Conservation (phyloP, 2,797 vertebrate species). For the Dryobates pubescens region DNA sequence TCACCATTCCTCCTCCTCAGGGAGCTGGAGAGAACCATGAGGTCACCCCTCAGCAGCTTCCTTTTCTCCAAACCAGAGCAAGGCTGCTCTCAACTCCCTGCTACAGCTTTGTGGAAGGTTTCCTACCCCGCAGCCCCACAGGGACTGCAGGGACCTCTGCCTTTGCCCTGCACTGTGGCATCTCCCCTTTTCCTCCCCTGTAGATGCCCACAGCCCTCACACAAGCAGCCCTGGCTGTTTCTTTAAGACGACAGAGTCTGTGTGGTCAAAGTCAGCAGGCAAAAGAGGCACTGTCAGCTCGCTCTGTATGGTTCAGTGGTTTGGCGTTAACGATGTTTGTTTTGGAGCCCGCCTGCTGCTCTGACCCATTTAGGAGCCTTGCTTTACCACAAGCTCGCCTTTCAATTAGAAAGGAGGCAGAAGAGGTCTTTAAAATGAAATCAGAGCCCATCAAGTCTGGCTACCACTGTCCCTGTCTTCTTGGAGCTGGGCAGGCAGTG, state of each 20-base stretch:
- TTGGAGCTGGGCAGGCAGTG: not conserved
- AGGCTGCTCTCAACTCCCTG: not conserved
- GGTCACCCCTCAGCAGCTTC: not conserved
- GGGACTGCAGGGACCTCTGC: not conserved
- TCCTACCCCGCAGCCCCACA: not conserved
- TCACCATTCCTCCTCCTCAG: not conserved
- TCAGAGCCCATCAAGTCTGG: not conserved
- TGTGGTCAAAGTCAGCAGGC: slow-evolving; percentile 53
- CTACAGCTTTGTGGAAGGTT: not conserved
- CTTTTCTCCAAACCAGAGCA: not conserved
- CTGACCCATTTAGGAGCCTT: slow-evolving; percentile 70
- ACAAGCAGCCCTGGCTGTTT: not conserved
- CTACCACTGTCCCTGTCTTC: not conserved
- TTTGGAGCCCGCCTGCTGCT: slow-evolving; percentile 52
- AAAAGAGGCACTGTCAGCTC: slow-evolving; percentile 51
- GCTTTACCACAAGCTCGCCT: not conserved
- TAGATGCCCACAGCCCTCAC: not conserved
- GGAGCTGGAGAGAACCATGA: not conserved
- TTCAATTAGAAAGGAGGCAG: slow-evolving; percentile 5
- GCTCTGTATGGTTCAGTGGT: slow-evolving; percentile 56
- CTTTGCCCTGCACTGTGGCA: fast-evolving
- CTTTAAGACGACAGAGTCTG: slow-evolving; percentile 17
- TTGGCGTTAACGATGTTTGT: slow-evolving; percentile 57
- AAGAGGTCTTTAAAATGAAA: not conserved
- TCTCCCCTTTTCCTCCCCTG: not conserved